Evolutionary conservation across 2,888 invertebrate genomes (phyloP), one percentile per base, ranked within the genome.

Genomic region (Drosophila villosipedis): DNA sequence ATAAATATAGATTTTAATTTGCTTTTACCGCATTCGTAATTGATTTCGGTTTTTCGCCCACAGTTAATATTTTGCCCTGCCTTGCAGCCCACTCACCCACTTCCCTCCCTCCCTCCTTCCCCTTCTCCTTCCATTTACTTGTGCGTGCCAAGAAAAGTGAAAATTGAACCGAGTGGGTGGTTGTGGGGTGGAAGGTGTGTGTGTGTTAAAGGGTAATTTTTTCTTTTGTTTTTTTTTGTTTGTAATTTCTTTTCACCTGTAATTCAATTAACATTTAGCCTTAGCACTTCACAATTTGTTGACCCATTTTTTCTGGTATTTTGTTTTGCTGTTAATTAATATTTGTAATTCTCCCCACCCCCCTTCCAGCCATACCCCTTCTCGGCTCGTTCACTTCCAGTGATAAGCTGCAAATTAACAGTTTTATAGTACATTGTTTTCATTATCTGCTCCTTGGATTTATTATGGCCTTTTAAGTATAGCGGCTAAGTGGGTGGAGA

Each of bases 1-100:
- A 60, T 85, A 85, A 82, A 87, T 87, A 84, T 89, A 89, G 84
- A 89, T 77, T 81, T 83, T 67, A 86, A 74, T 78, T 83, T 87
- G 75, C 70, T 66, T 84, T 68, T 69, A 82, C 82, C 79, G 68
- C 73, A 71, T 71, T 78, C 76, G 63, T 77, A 85, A 79, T 80
- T 82, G 83, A 84, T 86, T 88, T 84, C 72, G 62, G 68, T 67
- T 71, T 47, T 75, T 75, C 72, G 63, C 59, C 68, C 65, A 68
- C 60, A 80, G 73, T 80, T 76, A 89, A 82, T 84, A 79, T 82
- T 64, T 64, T 77, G 47, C 62, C 55, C 49, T 28, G 47, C 63
- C 50, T 43, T 35, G 6, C 35, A 30, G 28, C 47, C 28, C 47
- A 22, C 50, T 19, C 28, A 19, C 10, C 33, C 4, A 37, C 19